These are phyloP conservation scores for Formicarius rufipectus DNA, from an alignment of 2,113 vertebrate genomes.

Conservation along the genomic window DNA sequence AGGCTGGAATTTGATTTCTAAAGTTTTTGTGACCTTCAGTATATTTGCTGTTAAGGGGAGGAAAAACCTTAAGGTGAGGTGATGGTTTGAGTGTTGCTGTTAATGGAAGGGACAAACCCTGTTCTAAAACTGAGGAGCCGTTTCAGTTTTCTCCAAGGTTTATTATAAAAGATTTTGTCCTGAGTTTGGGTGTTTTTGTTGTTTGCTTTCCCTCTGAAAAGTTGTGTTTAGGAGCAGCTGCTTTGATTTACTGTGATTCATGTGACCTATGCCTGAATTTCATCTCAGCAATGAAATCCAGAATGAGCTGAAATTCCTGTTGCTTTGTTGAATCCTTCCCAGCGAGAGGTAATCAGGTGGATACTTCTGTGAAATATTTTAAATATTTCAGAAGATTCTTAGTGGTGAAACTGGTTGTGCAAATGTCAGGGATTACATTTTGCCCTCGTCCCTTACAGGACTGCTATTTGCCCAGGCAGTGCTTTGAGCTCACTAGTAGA, in stretches of 20 bases:
- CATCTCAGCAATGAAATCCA: neutral
- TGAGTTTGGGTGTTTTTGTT: neutral
- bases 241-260: slow-evolving; percentile 23
- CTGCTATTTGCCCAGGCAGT: neutral
- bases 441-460: accelerated
- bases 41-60: neutral
- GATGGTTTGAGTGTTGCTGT: neutral
- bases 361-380: neutral
- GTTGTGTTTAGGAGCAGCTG: slow-evolving; percentile 19
- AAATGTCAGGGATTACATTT: neutral
- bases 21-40: neutral
- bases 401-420: neutral
- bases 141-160: neutral
- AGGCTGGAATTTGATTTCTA: neutral
- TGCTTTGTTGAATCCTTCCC: slow-evolving; percentile 16
- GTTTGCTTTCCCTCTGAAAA: neutral
- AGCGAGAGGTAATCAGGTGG: neutral
- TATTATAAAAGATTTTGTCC: neutral
- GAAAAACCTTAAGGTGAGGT: neutral
- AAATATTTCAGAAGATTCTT: neutral
- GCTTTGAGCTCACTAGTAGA: neutral
- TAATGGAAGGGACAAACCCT: neutral
- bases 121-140: neutral
- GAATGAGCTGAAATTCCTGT: slow-evolving; percentile 16
- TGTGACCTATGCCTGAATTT: slow-evolving; percentile 38